These are phyloP conservation scores for Solea senegalensis DNA, from an alignment of 2,113 vertebrate species.

Conservation along the genomic window DNA sequence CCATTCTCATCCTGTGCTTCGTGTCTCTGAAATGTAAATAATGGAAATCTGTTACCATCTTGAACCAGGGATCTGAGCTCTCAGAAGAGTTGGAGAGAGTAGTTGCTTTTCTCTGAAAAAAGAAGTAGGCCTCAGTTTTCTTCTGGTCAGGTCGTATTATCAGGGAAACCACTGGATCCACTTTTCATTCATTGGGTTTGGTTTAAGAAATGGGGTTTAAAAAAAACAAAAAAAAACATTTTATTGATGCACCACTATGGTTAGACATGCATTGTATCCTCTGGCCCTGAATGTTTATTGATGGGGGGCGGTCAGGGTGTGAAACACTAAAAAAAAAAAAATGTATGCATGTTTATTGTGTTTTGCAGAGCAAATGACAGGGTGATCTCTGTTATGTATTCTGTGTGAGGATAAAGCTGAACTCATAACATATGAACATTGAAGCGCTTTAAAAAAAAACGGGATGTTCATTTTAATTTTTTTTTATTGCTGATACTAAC, in stretches of 20 bases:
- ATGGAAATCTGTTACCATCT: slow-evolving; percentile 59
- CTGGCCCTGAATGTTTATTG: slow-evolving; percentile 73
- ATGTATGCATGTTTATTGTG: slow-evolving; percentile 81
- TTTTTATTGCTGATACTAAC: slow-evolving; percentile 75
- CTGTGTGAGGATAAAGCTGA: slow-evolving; percentile 69
- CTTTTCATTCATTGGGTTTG: slow-evolving; percentile 50
- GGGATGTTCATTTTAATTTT: slow-evolving; percentile 60
- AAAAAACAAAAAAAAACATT: slow-evolving; percentile 39
- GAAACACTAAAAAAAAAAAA: slow-evolving; percentile 55
- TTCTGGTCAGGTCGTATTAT: slow-evolving; percentile 50
- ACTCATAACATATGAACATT: slow-evolving; percentile 68
- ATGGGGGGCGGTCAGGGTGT: slow-evolving; percentile 28
- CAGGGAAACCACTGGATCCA: slow-evolving; percentile 71
- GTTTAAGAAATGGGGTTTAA: slow-evolving; percentile 31
- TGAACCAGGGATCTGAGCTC: slow-evolving; percentile 58
- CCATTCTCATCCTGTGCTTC: slow-evolving; percentile 51
- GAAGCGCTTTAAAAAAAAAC: slow-evolving; percentile 67
- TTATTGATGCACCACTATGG: slow-evolving; percentile 68
- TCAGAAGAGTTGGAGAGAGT: slow-evolving; percentile 23
- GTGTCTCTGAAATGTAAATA: slow-evolving; percentile 51
- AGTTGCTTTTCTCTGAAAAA: slow-evolving; percentile 29
- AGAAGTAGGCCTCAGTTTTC: slow-evolving; percentile 36
- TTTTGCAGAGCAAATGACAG: slow-evolving; percentile 72
- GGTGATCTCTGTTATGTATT: slow-evolving; percentile 74
- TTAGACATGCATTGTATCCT: slow-evolving; percentile 65